Base-by-base conservation (phyloP, 2,797 vertebrate species). In the Leptoclinus maculatus region DNA sequence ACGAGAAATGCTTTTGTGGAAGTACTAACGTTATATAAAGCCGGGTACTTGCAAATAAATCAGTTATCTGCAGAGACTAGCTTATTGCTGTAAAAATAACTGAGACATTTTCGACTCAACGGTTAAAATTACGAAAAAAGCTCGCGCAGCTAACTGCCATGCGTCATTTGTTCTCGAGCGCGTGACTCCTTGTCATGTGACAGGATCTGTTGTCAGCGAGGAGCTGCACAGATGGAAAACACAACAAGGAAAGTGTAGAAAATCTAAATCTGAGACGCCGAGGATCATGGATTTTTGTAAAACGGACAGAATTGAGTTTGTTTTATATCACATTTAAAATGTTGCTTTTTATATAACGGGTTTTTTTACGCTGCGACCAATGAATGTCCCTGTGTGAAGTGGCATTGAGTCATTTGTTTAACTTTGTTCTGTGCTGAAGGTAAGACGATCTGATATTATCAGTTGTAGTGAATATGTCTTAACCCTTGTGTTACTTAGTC, bases 151-250 rank as follows among this genome's bases (percentile, higher is more conserved):
- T 5, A 11, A 3, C 27, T 0, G 14, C 51, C 17, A 21, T 58
- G 63, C 76, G 86, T 89, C 86, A 85, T 29, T 32, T 32, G 6
- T 21, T 43, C 36, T n/a, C 0, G 34, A 86, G 91, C 91, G 92
- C 92, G 89, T 94, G 93, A 93, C 86, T 83, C 5, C 21, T 36
- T 38, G 58, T 93, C 94, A 94, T 77, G 82, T 94, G 93, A 94
- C 78, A 1, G 38, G 79, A 27, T 76, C 6, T 77, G 84, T 85
- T 88, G 65, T 43, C 63, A 74, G 67, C 25, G 72, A 74, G 66
- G 76, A 57, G 78, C 83, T 64, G 39, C 51, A 59, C 54, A 39
- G 14, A 49, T 27, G 71, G 38, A 65, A 12, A 84, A 66, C 29
- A 68, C 0, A 27, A 10, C 36, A 39, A 53, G 25, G n/a, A 56